Conservation (phyloP, 2,888 invertebrate genomes). For the Ormyrus labotus region DNA sequence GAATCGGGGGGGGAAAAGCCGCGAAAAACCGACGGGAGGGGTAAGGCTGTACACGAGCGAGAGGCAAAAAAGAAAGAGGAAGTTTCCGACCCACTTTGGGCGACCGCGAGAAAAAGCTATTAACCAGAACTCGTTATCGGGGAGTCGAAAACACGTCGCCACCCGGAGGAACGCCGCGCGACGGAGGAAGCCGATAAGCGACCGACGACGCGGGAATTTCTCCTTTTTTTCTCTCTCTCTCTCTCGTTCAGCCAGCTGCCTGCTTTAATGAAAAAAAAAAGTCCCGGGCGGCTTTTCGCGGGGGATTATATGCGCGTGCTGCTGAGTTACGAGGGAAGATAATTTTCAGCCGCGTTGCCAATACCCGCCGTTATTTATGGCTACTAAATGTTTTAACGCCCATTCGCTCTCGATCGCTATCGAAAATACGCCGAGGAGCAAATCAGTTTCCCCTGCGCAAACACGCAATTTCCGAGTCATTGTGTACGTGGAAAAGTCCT, state of each 20-base stretch:
- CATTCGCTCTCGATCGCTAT: background rate
- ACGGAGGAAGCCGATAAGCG: background rate
- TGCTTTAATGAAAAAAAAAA: too few species aligned
- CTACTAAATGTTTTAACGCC: background rate
- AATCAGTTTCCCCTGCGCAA: background rate
- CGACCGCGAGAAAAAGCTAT: conserved; percentile 31
- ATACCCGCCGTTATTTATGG: conserved; percentile 6
- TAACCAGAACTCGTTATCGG: conserved; percentile 26
- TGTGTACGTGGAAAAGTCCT: background rate
- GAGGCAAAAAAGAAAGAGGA: background rate
- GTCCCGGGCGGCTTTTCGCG: background rate
- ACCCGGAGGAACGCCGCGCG: too few species aligned
- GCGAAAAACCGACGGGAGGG: background rate
- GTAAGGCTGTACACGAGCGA: too few species aligned
- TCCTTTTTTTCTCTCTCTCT: background rate
- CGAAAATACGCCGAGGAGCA: background rate
- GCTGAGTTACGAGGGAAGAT: conserved; percentile 2
- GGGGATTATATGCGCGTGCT: background rate
- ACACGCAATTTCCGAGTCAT: background rate
- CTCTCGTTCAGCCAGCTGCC: too few species aligned
- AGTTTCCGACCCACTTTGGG: conserved; percentile 30
- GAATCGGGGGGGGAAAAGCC: background rate
- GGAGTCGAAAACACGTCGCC: background rate
- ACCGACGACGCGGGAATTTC: background rate
- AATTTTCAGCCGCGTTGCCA: background rate